phyloP scores from a whole-genome alignment of 2,113 vertebrate species.

The Paraplagusia blochii region DNA sequence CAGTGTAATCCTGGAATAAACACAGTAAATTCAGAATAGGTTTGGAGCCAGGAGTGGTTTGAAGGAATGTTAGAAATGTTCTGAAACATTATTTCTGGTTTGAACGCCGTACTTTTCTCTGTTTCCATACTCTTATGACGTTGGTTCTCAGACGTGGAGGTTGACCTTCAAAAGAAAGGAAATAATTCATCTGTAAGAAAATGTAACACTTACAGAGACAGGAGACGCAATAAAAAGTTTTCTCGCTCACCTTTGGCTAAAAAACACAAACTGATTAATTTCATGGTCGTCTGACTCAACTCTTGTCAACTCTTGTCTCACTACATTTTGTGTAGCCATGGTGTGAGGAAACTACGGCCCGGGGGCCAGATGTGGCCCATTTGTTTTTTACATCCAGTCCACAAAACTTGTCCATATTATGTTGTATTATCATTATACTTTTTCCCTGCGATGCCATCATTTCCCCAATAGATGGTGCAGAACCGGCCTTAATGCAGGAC shows the following conservation, averaged over 20 bases:
- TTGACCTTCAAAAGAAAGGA: conserved; percentile 41
- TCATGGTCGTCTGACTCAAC: conserved; percentile 8
- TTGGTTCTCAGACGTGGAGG: conserved; percentile 46
- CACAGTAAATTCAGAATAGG: conserved; percentile 72
- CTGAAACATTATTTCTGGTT: conserved; percentile 46
- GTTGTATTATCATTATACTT: too few relatives aligned
- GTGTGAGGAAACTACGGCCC: too few relatives aligned
- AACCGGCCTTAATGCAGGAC: too few relatives aligned
- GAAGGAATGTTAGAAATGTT: conserved; percentile 61
- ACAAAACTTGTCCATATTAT: too few relatives aligned
- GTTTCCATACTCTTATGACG: conserved; percentile 27
- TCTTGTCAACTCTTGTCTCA: conserved; percentile 4
- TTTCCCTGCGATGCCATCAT: too few relatives aligned
- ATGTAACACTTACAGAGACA: conserved; percentile 21
- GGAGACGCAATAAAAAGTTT: conserved; percentile 36
- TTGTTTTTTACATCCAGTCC: too few relatives aligned
- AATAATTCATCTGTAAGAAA: conserved; percentile 34
- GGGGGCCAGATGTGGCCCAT: too few relatives aligned
- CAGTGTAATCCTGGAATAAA: conserved; percentile 63
- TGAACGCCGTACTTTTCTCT: conserved; percentile 57
- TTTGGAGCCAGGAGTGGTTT: conserved; percentile 40
- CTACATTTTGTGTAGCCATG: too few relatives aligned
- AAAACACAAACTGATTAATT: conserved; percentile 31
- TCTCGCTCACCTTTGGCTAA: conserved; percentile 1
- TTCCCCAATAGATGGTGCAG: too few relatives aligned